A percentile compares a stretch with the other conserved stretches of the same genome.
Conservation (phyloP, 2,113 vertebrate genomes). For the Caracal caracal region DNA sequence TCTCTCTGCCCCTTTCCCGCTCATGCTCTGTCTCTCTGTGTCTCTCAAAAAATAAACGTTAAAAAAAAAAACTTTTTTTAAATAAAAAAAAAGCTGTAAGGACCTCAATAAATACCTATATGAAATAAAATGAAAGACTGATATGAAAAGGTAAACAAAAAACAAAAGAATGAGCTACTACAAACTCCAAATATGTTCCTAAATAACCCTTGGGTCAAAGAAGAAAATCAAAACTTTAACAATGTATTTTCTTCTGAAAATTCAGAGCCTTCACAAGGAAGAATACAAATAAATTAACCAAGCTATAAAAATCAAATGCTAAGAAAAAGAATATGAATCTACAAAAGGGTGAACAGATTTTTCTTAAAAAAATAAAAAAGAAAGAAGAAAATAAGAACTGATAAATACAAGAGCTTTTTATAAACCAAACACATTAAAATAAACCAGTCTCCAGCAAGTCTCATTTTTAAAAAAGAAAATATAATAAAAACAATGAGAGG, state of each 20-base stretch:
- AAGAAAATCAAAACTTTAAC: conserved; percentile 11
- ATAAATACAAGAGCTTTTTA: neutral
- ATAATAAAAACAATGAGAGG: neutral
- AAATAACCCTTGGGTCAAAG: neutral
- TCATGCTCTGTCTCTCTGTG: too few relatives aligned
- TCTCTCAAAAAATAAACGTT: too few relatives aligned
- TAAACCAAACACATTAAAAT: neutral
- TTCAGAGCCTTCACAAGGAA: neutral
- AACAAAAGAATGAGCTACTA: neutral
- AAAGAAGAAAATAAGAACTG: neutral
- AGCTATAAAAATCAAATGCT: neutral
- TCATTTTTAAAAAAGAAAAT: conserved; percentile 2
- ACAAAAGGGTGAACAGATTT: neutral
- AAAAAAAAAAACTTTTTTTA: too few relatives aligned
- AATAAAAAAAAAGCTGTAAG: neutral
- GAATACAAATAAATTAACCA: neutral
- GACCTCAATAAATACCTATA: neutral
- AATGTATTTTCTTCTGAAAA: neutral
- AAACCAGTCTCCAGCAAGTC: neutral
- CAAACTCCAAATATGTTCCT: neutral
- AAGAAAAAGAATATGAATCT: neutral
- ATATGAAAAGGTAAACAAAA: neutral
- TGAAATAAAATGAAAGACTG: neutral
- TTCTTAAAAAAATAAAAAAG: neutral
- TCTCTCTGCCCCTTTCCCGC: too few relatives aligned